Base-by-base conservation (phyloP, 2,888 invertebrate species). In the Petrophora chlorosata region DNA sequence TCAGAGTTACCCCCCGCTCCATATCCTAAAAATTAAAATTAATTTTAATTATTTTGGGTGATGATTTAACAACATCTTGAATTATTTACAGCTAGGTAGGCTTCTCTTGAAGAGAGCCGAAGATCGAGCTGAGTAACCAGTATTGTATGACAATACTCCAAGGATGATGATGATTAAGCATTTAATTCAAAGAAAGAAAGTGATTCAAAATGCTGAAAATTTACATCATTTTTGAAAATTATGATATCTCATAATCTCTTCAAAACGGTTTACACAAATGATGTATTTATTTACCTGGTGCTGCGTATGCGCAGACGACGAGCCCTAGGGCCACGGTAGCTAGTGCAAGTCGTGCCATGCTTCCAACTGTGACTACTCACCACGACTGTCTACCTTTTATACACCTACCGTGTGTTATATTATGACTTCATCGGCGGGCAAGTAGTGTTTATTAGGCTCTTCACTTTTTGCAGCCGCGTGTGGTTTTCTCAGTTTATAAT, bases 321-420 rank as follows among this genome's bases (percentile, higher is more conserved):
- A 86, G 77, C 67, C 82, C 85, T 54, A 87, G 51, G 63, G 78
- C 85, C 59, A 82, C 55, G 28, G 75, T 70, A 52, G 70, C 64
- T n/a, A 86, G 56, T 56, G 69, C 71, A 19, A 87, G 75, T 36
- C 82, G 82, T 52, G 79, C 72, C 87, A 87, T 88, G 53, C 62
- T 59, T 61, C 32, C 56, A 53, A 79, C 76, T 77, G 75, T 76
- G 63, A 48, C 45, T 10, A 2, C 29, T n/a, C 16, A 25, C 9
- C 22, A 13, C 42, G 53, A 41, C 44, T 44, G 32, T 53, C 41
- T 30, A 48, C 59, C 64, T 75, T 78, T 42, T 85, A 69, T 85
- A 86, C 82, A 82, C 67, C 48, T 45, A 3, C 30, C 9, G 28
- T 34, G 15, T 34, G 15, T 25, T 28, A 52, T 76, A 77, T 77